Base-by-base conservation (phyloP, 2,797 vertebrate species). In the Sebastes reedi region DNA sequence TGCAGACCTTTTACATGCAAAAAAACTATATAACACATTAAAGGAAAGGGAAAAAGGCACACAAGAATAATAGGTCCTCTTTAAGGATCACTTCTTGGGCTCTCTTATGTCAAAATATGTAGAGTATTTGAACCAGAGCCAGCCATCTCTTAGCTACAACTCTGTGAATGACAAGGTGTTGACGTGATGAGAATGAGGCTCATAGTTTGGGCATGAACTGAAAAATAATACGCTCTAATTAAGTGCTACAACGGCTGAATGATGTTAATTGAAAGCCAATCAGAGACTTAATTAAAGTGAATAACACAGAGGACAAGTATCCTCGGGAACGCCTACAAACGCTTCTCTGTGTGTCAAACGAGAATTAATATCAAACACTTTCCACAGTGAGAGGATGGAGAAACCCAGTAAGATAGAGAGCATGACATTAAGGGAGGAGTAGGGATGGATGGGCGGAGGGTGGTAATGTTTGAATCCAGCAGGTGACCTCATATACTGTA, bases 401-500 rank as follows among this genome's bases (percentile, higher is more conserved):
- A 73, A 80, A 85, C 34, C 4, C 32, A 46, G 79, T 12, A 27
- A 60, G 55, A 39, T 16, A 11, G 24, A 68, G 50, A 66, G 59
- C 24, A 42, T 73, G 71, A 72, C 74, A 55, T 14, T 11, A 29
- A 81, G 79, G 70, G 56, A 68, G 77, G 60, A 58, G 74, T 10
- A 9, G 18, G 3, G 68, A 83, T 56, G 72, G 71, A 76, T 59
- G 80, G 72, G 52, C 59, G 83, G 65, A 81, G 67, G 64, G 39
- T 46, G 70, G 64, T 70, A 75, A 78, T 32, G 76, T 68, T 55
- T 36, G 12, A 83, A 79, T 87, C 78, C 84, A 83, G 80, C 66
- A 58, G 46, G 54, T 88, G 88, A 93, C 82, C 72, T 91, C 85
- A 90, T 81, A 30, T 52, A 52, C 61, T 11, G 36, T 27, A 66